Evolutionary conservation across 2,797 vertebrate genomes (phyloP), one percentile per base, ranked within the genome.

Genomic region (Sphenodon punctatus): DNA sequence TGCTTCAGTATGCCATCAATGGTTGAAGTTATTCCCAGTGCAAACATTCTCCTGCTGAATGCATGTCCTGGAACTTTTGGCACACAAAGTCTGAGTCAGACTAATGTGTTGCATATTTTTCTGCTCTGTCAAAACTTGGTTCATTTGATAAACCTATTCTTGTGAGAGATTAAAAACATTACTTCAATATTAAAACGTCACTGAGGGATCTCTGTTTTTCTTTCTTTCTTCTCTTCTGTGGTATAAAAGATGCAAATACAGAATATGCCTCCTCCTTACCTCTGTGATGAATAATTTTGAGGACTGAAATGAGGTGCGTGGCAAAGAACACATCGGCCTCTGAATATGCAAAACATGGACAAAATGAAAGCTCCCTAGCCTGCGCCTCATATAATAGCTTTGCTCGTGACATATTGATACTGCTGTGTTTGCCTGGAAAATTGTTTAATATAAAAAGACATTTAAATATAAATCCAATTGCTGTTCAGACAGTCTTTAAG

Each of bases 381-480:
- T 89, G 80, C 61, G 22, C 11, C n/a, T 67, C 46, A 88, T 49
- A 87, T 87, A 92, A 86, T 84, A 76, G 36, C 36, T 89, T 88
- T 61, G 55, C 77, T 87, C 69, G 60, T 86, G 71, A 93, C 71
- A 91, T 95, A 93, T 75, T 80, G 85, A 75, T 73, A 80, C 71
- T 80, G 71, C 83, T 84, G 75, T 89, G n/a, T 93, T 90, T 75
- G 77, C 84, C 91, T 87, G 71, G 75, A 80, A 89, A 91, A 92
- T 81, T 80, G 69, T 61, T 83, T 69, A 78, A 95, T 89, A 73
- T 75, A 78, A 75, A 81, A 88, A 77, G 87, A 80, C 20, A 66
- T 64, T 93, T 89, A 67, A 82, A 83, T 87, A 78, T 69, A 89
- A 85, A 93, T 83, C 39, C 1, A 88, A 85, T 90, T 93, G 67